Evolutionary conservation across 2,888 invertebrate species (phyloP), one percentile per base, ranked within the genome.

Genomic region (Orthosia cruda): DNA sequence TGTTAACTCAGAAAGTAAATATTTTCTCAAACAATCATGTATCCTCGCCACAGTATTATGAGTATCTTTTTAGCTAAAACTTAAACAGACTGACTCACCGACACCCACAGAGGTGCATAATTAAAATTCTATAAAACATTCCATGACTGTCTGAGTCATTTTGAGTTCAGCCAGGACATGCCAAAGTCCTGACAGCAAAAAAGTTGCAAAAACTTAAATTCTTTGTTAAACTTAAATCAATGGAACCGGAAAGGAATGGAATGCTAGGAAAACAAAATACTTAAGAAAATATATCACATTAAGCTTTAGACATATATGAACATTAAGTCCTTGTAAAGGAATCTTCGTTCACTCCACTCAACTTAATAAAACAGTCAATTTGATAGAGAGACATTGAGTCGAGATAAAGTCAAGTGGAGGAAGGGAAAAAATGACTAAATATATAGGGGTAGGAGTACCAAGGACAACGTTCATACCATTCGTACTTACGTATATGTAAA

Each of bases 101-200:
- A 58, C 86, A 54, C 86, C 86, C 74, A 80, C 86, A 54, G 58
- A 73, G 73, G 61, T 40, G 9, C 57, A 55, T 57, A 88, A 86
- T 86, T 86, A 83, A 86, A 80, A 85, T 87, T 77, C 80, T 83
- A 78, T 86, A 59, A 18, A 80, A 86, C 77, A 86, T 86, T 80
- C 86, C 74, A 26, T 20, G 26, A 12, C 76, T 20, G 26, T 13
- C 76, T 86, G 86, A 86, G 13, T 87, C 86, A 86, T 62, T 69
- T 2, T 13, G 59, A 32, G 55, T 72, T 61, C 18, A 71, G n/a
- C 57, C 83, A 88, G 78, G 86, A 83, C 86, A 78, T 86, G 71
- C 86, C 84, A 45, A 77, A 74, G 80, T 63, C 68, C 71, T 86
- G 80, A 80, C 68, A 61, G 11, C 49, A 11, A 57, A 73, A 77